Conservation (phyloP, 2,888 invertebrate species). For the Carterocephalus palaemon region DNA sequence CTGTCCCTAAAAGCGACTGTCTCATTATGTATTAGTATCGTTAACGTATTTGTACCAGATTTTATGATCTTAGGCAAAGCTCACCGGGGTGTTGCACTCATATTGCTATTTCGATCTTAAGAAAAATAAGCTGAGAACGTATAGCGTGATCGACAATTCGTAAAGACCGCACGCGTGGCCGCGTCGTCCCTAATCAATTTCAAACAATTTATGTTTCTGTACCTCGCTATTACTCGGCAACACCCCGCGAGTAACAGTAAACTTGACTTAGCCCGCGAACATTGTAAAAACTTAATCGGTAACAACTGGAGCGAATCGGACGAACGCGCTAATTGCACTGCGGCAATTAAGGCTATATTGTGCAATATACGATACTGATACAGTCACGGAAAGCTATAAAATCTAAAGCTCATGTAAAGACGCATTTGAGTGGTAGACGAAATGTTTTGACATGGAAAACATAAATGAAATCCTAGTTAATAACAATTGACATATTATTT, state of each 20-base stretch:
- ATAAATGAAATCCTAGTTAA: too few species aligned
- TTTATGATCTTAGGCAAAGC: too few species aligned
- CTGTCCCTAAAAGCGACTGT: too few species aligned
- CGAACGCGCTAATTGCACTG: slow-evolving; percentile 62
- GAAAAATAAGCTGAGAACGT: too few species aligned
- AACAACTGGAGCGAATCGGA: slow-evolving; percentile 76
- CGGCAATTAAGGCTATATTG: slow-evolving; percentile 67
- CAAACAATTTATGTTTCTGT: slow-evolving; percentile 53
- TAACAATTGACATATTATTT: too few species aligned
- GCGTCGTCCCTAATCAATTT: slow-evolving; percentile 37
- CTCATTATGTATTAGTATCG: too few species aligned
- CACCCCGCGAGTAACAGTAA: slow-evolving; percentile 63
- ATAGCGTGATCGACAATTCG: slow-evolving; percentile 1
- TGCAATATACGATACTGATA: slow-evolving; percentile 63
- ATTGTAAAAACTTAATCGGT: slow-evolving; percentile 72
- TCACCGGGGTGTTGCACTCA: too few species aligned
- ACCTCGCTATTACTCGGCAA: slow-evolving; percentile 59
- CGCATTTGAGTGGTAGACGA: too few species aligned
- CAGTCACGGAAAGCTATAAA: slow-evolving; percentile 47
- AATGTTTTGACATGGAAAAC: too few species aligned
- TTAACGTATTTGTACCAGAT: too few species aligned
- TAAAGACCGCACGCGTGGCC: slow-evolving; percentile 29
- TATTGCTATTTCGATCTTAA: too few species aligned
- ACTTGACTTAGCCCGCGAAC: slow-evolving; percentile 56
- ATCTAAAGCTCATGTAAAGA: too few species aligned